Evolutionary conservation across 2,888 invertebrate genomes (phyloP).

Genomic region (Limenitis camilla): DNA sequence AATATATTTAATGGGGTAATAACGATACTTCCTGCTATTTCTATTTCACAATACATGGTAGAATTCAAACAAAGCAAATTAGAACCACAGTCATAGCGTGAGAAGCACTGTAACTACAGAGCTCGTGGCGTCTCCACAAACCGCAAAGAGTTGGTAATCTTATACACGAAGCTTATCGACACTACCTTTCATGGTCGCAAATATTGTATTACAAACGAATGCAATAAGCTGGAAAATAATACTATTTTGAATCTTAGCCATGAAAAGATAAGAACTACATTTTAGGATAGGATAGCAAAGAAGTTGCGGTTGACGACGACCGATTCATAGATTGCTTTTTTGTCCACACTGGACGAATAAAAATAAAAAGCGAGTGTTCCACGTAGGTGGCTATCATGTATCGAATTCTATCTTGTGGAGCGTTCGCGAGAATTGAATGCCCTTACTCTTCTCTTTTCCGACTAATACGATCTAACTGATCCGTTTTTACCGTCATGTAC

Average conservation of each 20-base stretch:
- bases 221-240: slow-evolving; percentile 24
- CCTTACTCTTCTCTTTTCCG: slow-evolving; percentile 36
- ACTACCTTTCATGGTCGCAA: slow-evolving; percentile 67
- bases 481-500: slow-evolving; percentile 29
- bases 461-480: slow-evolving; percentile 30
- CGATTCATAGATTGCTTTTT: slow-evolving; percentile 68
- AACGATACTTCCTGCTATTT: slow-evolving; percentile 1
- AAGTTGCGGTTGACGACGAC: slow-evolving; percentile 38
- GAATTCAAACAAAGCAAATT: slow-evolving; percentile 35
- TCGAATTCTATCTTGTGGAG: slow-evolving; percentile 43
- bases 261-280: slow-evolving; percentile 16
- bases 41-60: slow-evolving; percentile 4
- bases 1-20: neutral
- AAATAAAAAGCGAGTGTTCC: slow-evolving; percentile 40
- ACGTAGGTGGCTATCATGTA: slow-evolving; percentile 56
- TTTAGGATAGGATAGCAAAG: neutral
- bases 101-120: slow-evolving; percentile 65
- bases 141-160: slow-evolving; percentile 70
- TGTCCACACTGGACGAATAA: slow-evolving; percentile 56
- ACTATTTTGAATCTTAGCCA: slow-evolving; percentile 31
- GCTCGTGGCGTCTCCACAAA: slow-evolving; percentile 64
- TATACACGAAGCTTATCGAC: slow-evolving; percentile 72
- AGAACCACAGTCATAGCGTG: slow-evolving; percentile 52
- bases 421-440: slow-evolving; percentile 43
- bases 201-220: slow-evolving; percentile 57